Evolutionary conservation across 1,140 invertebrate species (phyloP), one percentile per base, ranked within the genome.

Genomic region (Drosophila virilis): DNA sequence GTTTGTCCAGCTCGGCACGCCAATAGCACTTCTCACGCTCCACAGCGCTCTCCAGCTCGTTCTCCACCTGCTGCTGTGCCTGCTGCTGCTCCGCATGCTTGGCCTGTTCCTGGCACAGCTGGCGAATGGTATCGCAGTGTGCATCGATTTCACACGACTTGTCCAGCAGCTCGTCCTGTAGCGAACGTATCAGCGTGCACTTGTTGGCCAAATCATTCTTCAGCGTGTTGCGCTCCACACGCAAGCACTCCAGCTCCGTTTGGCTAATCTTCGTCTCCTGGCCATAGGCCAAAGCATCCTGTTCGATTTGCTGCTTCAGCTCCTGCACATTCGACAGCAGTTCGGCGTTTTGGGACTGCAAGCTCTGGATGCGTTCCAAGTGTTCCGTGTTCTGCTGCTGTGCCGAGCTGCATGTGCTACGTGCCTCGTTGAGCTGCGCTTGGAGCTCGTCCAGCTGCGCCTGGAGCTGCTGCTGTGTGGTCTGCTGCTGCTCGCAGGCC

Each of bases 1-100:
- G 93, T 72, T 93, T 93, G 74, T 93, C 93, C 58, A 94, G 79
- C 78, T 93, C 93, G 17, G 81, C 90, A 1, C 91, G 90, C 74
- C 91, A 92, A 37, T 92, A 91, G 74, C 92, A 82, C 58, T 92
- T 92, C 85, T 93, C 88, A 22, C 93, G 90, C 57, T 92, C 83
- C n/a, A 93, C 75, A 0, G 91, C 81, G 2, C 92, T 77, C 73
- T 93, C 93, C 13, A 92, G 76, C 54, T 80, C 85, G 5, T 69
- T 80, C 78, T 94, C 93, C 12, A 93, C 77, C 76, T 90, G 88
- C 76, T 93, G 91, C 76, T 93, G 91, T 13, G 92, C 90, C 78
- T 93, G 89, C 66, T 93, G 92, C 35, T 90, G 89, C 60, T 93
- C 91, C 7, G 93, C 51, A 28, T 79, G 77, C 57, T 88, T 77